A percentile compares a stretch with the other conserved stretches of the same genome.
phyloP scores from a whole-genome alignment of 2,797 vertebrate genomes.

The Eulemur mongoz region DNA sequence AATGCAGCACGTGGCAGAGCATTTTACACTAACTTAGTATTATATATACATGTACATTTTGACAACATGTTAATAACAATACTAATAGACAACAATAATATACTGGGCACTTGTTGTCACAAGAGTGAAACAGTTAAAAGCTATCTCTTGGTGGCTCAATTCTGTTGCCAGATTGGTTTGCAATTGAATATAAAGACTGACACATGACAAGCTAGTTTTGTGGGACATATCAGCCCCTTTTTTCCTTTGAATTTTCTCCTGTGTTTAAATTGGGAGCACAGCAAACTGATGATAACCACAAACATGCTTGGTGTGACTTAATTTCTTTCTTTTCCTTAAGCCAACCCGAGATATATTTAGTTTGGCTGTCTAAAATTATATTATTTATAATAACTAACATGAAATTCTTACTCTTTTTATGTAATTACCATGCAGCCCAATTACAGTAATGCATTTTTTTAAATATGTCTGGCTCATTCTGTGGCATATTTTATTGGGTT shows the following conservation, averaged over 20 bases:
- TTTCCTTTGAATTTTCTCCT: not conserved
- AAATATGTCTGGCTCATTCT: not conserved
- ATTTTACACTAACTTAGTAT: not conserved
- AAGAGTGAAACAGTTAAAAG: constrained; percentile 67
- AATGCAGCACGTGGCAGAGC: not conserved
- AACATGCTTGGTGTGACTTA: not conserved
- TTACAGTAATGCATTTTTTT: not conserved
- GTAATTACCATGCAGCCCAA: not conserved
- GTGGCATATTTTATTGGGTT: not conserved
- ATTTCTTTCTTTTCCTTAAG: not conserved
- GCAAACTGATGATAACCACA: not conserved
- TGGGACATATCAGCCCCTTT: not conserved
- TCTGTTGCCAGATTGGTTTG: not conserved
- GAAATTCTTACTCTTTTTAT: not conserved
- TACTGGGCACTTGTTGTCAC: constrained; percentile 60
- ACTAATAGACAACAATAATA: not conserved
- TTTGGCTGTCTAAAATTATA: not conserved
- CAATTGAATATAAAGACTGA: not conserved
- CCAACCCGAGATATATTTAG: not conserved
- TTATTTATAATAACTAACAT: not conserved
- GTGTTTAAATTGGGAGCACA: not conserved
- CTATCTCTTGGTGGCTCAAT: not conserved
- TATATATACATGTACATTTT: not conserved
- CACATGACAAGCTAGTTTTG: not conserved
- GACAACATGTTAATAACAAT: not conserved